These are phyloP conservation scores for Psittacus erithacus DNA, from an alignment of 2,113 vertebrate genomes.

Conservation along the genomic window DNA sequence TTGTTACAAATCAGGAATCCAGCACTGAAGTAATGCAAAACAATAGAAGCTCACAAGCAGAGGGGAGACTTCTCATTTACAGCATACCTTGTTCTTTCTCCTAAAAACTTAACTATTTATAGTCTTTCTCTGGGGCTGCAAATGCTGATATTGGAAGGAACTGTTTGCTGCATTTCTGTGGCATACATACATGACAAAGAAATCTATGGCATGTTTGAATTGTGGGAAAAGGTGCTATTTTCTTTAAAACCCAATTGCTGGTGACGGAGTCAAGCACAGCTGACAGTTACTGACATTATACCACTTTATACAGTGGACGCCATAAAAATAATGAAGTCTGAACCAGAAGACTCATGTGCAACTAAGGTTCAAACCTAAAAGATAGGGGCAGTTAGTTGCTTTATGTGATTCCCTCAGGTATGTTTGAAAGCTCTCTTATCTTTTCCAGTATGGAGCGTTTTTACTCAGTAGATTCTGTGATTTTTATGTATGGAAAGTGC, in stretches of 20 bases:
- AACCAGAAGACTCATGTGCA: neutral
- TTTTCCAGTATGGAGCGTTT: neutral
- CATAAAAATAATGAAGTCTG: constrained; percentile 45
- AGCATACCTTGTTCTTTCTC: neutral
- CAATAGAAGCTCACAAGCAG: constrained; percentile 55
- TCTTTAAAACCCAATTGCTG: neutral
- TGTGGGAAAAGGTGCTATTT: neutral
- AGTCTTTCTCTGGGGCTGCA: neutral
- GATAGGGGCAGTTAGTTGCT: neutral
- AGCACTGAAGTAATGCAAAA: constrained; percentile 69
- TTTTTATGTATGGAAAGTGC: neutral
- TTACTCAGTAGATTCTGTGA: neutral
- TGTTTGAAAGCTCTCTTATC: neutral
- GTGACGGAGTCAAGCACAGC: constrained; percentile 31
- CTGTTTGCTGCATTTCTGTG: neutral
- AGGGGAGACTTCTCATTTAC: neutral
- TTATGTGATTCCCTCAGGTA: neutral
- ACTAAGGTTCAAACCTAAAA: neutral
- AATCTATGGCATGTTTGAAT: neutral
- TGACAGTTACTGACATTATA: neutral
- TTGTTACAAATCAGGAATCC: constrained; percentile 75
- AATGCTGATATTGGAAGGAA: neutral
- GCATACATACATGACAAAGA: neutral
- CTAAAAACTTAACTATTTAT: constrained; percentile 3
- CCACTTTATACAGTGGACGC: neutral